Base-by-base conservation (phyloP, 2,113 vertebrate species). In the Tautogolabrus adspersus region DNA sequence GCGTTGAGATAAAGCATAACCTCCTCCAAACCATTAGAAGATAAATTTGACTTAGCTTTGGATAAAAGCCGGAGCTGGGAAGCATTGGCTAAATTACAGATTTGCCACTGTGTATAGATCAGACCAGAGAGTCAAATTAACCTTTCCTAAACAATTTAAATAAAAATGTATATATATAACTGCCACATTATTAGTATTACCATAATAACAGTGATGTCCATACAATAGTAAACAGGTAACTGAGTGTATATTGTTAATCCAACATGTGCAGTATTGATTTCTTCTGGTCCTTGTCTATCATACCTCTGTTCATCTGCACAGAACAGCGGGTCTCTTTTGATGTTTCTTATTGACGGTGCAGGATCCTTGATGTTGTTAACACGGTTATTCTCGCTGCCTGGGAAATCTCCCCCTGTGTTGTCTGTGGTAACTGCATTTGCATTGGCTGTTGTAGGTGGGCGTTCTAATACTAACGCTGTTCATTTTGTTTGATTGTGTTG, bases 251-350 rank as follows among this genome's bases (percentile, higher is more conserved):
- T 47, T 58, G 10, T 60, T 46, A 11, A 47, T 64, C 18, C n/a
- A 60, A 23, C n/a, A 59, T 66, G 47, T 30, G 26, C 38, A 55
- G 40, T 71, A 72, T 82, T 67, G 78, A 82, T 84, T 69, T 23
- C n/a, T 19, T 73, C 30, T 68, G 37, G 40, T 61, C 34, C 67
- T 55, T 1, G 19, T 64, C 64, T 75, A 26, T 58, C 38, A 22
- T 21, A 34, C 34, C 59, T 69, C 72, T 62, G 63, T 58, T 61
- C 12, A 40, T 77, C 16, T 65, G 30, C 38, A 56, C n/a, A 51
- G 34, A 63, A 8, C 34, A 52, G 74, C 9, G 15, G 54, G 42
- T 66, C 37, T 59, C 67, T 22, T 65, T 66, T 76, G 68, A 79
- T 75, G 61, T 54, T 44, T 52, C 16, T 47, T 58, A 81, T 71